A percentile compares a stretch with the other conserved stretches of the same genome.
Evolutionary conservation across 2,888 invertebrate genomes (phyloP).

Genomic region (Zaprionus bogoriensis): DNA sequence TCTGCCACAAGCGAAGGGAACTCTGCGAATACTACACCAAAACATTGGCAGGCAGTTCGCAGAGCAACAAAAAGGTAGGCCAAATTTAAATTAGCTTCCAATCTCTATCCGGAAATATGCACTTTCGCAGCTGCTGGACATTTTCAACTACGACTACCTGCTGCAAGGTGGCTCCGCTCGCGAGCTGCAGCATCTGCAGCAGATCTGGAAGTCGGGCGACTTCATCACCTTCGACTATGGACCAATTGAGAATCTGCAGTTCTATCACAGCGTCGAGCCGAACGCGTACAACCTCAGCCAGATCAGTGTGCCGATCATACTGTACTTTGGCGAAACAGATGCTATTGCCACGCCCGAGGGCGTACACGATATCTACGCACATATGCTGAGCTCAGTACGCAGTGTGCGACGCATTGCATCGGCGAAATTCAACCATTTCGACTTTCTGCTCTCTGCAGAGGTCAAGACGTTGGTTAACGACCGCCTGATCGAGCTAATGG

Average conservation of each 20-base stretch:
- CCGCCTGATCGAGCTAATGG: slow-evolving; percentile 68
- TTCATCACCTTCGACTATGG: slow-evolving; percentile 78
- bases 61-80: slow-evolving; percentile 53
- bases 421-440: slow-evolving; percentile 76
- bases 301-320: slow-evolving; percentile 63
- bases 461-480: slow-evolving; percentile 71
- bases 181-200: slow-evolving; percentile 73
- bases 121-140: slow-evolving; percentile 61
- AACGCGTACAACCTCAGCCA: slow-evolving; percentile 64
- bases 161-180: slow-evolving; percentile 75
- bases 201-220: slow-evolving; percentile 79
- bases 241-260: slow-evolving; percentile 59
- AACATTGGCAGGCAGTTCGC: slow-evolving; percentile 52
- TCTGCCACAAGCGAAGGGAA: slow-evolving; percentile 49
- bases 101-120: too few relatives aligned
- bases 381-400: slow-evolving; percentile 53
- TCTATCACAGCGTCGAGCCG: slow-evolving; percentile 69
- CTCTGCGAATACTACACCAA: slow-evolving; percentile 57
- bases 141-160: slow-evolving; percentile 70
- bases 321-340: slow-evolving; percentile 78
- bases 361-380: slow-evolving; percentile 74
- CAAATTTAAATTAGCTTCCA: not conserved
- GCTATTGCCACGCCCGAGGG: slow-evolving; percentile 75
- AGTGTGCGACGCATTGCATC: slow-evolving; percentile 71
- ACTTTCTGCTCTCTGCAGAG: slow-evolving; percentile 70